A percentile compares a stretch with the other conserved stretches of the same genome.
Evolutionary conservation across 2,797 vertebrate genomes (phyloP).

Genomic region (Australoheros facetus): DNA sequence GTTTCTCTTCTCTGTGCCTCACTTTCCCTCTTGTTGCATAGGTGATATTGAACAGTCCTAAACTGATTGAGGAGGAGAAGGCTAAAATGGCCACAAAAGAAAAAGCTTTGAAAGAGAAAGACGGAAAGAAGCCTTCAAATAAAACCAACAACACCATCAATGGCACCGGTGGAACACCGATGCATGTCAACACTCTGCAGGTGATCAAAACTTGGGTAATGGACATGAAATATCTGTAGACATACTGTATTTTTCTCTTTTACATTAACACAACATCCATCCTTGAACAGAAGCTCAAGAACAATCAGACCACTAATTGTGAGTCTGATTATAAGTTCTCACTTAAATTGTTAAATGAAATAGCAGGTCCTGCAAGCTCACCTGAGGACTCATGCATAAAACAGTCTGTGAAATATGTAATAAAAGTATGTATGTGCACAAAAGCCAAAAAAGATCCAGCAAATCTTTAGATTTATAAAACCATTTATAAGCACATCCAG

Average conservation of each 20-base stretch:
- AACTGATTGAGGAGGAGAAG: conserved; percentile 92
- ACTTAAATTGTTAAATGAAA: background rate
- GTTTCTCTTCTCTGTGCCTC: background rate
- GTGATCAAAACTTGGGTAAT: conserved; percentile 61
- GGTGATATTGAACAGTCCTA: conserved; percentile 94
- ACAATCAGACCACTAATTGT: background rate
- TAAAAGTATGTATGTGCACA: background rate
- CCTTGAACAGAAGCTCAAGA: background rate
- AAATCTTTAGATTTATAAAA: background rate
- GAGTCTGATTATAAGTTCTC: background rate
- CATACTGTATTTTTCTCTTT: background rate
- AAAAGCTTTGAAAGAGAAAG: conserved; percentile 82
- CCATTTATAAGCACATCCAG: background rate
- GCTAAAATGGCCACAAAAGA: conserved; percentile 90
- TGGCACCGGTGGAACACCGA: conserved; percentile 92
- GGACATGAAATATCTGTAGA: background rate
- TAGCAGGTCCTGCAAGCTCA: background rate
- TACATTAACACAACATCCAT: background rate
- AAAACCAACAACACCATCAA: conserved; percentile 92
- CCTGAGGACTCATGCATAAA: background rate
- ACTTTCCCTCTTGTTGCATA: conserved; percentile 11
- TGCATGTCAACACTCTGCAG: conserved; percentile 95
- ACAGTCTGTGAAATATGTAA: background rate
- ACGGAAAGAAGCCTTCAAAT: conserved; percentile 82
- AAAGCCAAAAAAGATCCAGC: background rate